Percentiles rank a stretch among this genome's conserved stretches.
Conservation (phyloP, 2,888 invertebrate genomes). For the Oscheius sp. region DNA sequence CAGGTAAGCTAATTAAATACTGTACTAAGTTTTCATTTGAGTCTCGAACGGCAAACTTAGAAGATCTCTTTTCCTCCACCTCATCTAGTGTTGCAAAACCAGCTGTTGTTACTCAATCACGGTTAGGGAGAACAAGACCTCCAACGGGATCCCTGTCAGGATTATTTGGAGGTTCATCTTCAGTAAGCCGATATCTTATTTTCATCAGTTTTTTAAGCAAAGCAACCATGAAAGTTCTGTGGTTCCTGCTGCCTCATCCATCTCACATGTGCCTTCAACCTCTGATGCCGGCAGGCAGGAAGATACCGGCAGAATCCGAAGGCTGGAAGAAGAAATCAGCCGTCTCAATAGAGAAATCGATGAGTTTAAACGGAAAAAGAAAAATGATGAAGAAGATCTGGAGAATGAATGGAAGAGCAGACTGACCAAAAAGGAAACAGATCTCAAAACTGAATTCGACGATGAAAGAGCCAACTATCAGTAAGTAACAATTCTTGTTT, state of each 20-base stretch:
- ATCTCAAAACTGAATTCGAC: constrained; percentile 3
- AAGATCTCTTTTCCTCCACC: neutral
- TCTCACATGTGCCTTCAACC: neutral
- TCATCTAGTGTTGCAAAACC: no score
- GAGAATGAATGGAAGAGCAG: constrained; percentile 24
- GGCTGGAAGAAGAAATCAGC: constrained; percentile 29
- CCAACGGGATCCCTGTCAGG: neutral
- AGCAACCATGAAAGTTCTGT: constrained; percentile 8
- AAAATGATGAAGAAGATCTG: constrained; percentile 27
- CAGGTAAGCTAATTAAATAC: neutral
- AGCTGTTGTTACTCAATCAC: neutral
- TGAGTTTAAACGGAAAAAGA: constrained; percentile 27
- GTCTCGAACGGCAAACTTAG: constrained; percentile 2
- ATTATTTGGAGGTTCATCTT: constrained; percentile 3
- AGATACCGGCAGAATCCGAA: constrained; percentile 15
- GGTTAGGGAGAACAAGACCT: neutral
- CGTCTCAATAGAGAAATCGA: constrained; percentile 26
- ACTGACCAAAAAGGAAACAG: constrained; percentile 15
- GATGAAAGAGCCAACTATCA: constrained; percentile 9
- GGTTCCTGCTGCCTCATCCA: neutral
- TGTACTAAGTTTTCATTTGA: no score
- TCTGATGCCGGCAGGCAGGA: neutral
- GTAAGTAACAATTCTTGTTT: constrained; percentile 1
- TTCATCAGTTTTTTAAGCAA: constrained; percentile 1
- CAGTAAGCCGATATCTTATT: neutral